Conservation (phyloP, 2,888 invertebrate species). For the Pogonocherus hispidulus region DNA sequence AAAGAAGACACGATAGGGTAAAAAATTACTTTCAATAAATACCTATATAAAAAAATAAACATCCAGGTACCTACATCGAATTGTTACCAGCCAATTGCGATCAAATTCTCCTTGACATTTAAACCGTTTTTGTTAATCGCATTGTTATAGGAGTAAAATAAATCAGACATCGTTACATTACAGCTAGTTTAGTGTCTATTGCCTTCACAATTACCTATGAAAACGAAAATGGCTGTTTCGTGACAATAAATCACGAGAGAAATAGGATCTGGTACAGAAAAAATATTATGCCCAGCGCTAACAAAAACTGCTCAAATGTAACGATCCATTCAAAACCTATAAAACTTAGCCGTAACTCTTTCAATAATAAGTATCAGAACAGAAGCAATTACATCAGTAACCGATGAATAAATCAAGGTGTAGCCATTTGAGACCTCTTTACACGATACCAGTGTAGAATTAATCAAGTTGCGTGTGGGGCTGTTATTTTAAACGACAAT, state of each 20-base stretch:
- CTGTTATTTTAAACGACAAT: not conserved
- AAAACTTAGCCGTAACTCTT: conserved; percentile 21
- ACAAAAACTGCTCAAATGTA: conserved; percentile 6
- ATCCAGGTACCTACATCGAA: no score
- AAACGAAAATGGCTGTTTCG: not conserved
- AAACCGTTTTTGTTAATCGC: not conserved
- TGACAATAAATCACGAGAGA: not conserved
- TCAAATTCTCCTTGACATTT: not conserved
- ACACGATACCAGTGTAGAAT: conserved; percentile 23
- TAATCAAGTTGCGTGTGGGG: conserved; percentile 24
- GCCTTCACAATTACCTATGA: not conserved
- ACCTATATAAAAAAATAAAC: no score
- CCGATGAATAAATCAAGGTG: conserved; percentile 29
- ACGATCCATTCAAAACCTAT: conserved; percentile 17
- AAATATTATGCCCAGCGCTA: not conserved
- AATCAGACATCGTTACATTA: no score
- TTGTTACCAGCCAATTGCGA: no score
- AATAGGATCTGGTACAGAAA: not conserved
- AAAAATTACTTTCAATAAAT: no score
- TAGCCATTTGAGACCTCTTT: conserved; percentile 26
- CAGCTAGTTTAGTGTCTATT: not conserved
- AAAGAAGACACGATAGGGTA: no score
- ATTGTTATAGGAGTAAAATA: not conserved
- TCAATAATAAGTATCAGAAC: conserved; percentile 14
- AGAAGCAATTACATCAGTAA: conserved; percentile 29